Percentiles rank a stretch among this genome's conserved stretches.
Conservation (phyloP, 2,113 vertebrate genomes). For the Oncorhynchus gorbuscha region DNA sequence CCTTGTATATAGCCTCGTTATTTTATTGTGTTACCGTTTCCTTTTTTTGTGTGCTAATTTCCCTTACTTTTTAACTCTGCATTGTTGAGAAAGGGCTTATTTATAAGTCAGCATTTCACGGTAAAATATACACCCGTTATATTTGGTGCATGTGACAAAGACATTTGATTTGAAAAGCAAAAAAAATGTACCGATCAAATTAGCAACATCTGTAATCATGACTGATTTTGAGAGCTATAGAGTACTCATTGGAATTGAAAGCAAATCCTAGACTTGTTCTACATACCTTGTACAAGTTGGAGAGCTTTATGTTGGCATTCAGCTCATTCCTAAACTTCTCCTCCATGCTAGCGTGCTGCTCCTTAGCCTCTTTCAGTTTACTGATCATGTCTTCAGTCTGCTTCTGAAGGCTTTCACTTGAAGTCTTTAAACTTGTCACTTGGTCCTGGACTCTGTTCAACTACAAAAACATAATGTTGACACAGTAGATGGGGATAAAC, state of each 20-base stretch:
- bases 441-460: slow-evolving; percentile 86
- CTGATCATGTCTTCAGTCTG: slow-evolving; percentile 86
- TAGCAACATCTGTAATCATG: too few relatives aligned
- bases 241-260: background rate
- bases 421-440: slow-evolving; percentile 82
- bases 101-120: too few relatives aligned
- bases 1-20: too few relatives aligned
- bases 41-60: too few relatives aligned
- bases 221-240: too few relatives aligned
- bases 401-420: slow-evolving; percentile 87
- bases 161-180: too few relatives aligned
- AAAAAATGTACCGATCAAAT: too few relatives aligned
- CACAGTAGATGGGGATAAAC: background rate
- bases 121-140: too few relatives aligned
- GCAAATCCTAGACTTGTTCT: background rate
- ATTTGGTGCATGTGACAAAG: too few relatives aligned
- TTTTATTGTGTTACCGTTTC: too few relatives aligned
- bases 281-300: slow-evolving; percentile 90
- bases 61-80: too few relatives aligned
- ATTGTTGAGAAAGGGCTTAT: too few relatives aligned
- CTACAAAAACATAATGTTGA: slow-evolving; percentile 59
- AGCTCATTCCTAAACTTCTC: slow-evolving; percentile 93
- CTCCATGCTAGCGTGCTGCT: slow-evolving; percentile 85
- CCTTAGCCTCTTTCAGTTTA: slow-evolving; percentile 91
- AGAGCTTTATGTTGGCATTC: slow-evolving; percentile 93